Conservation (phyloP, 92 coral and sea anemone species). For the Micromussa lordhowensis region DNA sequence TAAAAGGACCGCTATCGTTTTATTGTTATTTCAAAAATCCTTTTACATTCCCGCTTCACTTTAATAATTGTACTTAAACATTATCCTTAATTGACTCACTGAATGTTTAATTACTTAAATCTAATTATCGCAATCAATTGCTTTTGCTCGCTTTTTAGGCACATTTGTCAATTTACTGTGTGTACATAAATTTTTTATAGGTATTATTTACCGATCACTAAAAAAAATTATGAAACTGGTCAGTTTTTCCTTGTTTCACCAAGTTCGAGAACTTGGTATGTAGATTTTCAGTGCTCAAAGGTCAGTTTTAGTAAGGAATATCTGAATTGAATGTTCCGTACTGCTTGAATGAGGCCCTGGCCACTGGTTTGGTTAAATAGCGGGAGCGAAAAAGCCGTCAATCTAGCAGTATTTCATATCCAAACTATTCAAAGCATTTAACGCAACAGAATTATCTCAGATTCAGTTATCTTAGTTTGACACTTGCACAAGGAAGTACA, state of each 20-base stretch:
- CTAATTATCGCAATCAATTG: conserved; percentile 6
- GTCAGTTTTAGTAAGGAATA: not conserved
- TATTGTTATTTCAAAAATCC: not conserved
- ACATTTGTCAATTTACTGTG: not conserved
- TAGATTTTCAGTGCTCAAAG: not conserved
- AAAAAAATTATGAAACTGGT: not conserved
- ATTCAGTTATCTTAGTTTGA: not conserved
- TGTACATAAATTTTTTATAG: not conserved
- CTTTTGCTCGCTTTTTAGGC: not conserved
- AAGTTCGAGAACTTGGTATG: not conserved
- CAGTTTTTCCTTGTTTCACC: not conserved
- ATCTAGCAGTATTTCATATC: not conserved
- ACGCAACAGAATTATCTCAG: not conserved
- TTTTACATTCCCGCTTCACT: not conserved
- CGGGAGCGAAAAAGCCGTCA: not conserved
- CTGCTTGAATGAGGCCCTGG: not conserved
- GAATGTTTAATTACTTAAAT: not conserved
- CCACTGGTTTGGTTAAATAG: not conserved
- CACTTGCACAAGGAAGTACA: conserved; percentile 9
- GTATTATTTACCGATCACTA: not conserved
- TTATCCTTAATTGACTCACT: not conserved
- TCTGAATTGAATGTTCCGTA: not conserved
- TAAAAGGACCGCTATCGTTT: not conserved
- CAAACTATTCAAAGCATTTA: not conserved
- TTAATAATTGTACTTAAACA: not conserved